These are phyloP conservation scores for Leptinotarsa rubiginosa DNA, from an alignment of 2,888 invertebrate species.

Conservation along the genomic window DNA sequence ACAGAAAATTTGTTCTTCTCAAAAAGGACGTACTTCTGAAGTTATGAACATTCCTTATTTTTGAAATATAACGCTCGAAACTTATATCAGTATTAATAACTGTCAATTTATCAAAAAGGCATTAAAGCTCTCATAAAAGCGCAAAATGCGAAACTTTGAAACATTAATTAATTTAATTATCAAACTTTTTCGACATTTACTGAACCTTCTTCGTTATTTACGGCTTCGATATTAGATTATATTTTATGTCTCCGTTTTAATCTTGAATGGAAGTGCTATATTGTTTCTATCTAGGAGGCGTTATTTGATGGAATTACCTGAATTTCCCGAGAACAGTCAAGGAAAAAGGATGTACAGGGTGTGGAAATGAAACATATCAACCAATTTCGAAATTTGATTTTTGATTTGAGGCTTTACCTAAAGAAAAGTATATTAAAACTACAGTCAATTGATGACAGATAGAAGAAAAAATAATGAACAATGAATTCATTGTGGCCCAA, in stretches of 20 bases:
- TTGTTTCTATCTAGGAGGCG: constrained; percentile 39
- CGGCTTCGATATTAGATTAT: constrained; percentile 62
- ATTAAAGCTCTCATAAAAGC: constrained; percentile 59
- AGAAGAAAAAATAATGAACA: too few relatives aligned
- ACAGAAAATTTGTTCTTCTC: background rate
- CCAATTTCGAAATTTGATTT: too few relatives aligned
- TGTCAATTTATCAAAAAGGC: constrained; percentile 64
- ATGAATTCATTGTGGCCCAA: too few relatives aligned
- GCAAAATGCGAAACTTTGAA: constrained; percentile 61
- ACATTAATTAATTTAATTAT: constrained; percentile 68
- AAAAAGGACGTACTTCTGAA: background rate
- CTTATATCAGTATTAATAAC: constrained; percentile 61
- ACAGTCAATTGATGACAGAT: too few relatives aligned
- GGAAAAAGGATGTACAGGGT: background rate
- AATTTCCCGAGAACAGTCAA: background rate
- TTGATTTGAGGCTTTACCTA: too few relatives aligned
- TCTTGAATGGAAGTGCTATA: constrained; percentile 37
- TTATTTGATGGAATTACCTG: constrained; percentile 31
- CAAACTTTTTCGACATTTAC: constrained; percentile 66
- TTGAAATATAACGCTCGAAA: constrained; percentile 29
- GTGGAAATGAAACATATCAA: too few relatives aligned
- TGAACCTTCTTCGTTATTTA: constrained; percentile 64
- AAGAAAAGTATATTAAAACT: too few relatives aligned
- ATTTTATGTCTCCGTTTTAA: constrained; percentile 50
- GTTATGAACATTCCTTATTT: constrained; percentile 7